These are phyloP conservation scores for Tringa solitaria DNA, from an alignment of 2,113 vertebrate species.

Conservation along the genomic window DNA sequence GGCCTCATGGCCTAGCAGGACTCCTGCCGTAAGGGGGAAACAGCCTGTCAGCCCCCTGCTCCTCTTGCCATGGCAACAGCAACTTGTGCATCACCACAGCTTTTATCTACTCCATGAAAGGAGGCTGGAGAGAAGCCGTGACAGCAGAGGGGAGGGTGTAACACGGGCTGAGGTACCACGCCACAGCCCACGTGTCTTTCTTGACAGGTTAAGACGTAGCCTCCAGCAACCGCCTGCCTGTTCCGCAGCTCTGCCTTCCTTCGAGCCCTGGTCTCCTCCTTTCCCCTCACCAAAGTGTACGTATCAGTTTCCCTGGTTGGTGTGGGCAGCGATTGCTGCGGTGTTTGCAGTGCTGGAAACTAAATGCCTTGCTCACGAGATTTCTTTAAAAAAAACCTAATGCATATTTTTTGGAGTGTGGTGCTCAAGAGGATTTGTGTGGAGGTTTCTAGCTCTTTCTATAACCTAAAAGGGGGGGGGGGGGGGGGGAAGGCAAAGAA, in stretches of 20 bases:
- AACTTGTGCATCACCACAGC: neutral
- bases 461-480: neutral
- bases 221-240: neutral
- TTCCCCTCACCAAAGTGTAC: fast-evolving
- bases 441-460: neutral
- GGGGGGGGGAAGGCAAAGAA: no score
- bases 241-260: fast-evolving
- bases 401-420: neutral
- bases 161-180: fast-evolving
- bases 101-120: neutral
- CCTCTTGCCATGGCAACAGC: neutral
- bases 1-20: fast-evolving
- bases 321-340: fast-evolving
- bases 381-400: neutral
- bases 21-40: neutral
- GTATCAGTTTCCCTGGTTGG: neutral
- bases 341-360: neutral
- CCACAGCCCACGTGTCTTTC: neutral
- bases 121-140: neutral
- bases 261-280: neutral
- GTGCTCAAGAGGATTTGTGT: neutral
- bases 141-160: fast-evolving
- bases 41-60: neutral
- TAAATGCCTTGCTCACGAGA: neutral
- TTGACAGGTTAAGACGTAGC: neutral